Evolutionary conservation across 2,113 vertebrate species (phyloP).

Genomic region (Eurypyga helias): DNA sequence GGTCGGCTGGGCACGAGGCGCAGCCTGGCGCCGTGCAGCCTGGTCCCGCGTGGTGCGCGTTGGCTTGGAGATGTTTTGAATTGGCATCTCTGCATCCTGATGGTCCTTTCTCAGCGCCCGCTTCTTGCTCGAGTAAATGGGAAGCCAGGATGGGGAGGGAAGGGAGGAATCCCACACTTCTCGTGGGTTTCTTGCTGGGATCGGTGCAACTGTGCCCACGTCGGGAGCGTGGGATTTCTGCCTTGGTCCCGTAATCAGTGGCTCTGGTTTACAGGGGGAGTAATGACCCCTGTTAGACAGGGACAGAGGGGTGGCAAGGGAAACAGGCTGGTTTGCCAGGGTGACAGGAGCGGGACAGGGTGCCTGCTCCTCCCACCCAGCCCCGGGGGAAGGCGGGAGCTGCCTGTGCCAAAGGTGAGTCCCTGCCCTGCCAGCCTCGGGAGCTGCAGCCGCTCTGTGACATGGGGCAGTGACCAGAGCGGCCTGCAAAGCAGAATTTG

Average conservation of each 20-base stretch:
- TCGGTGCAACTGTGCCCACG: fast-evolving
- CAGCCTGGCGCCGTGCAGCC: background rate
- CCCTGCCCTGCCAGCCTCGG: background rate
- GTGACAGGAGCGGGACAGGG: background rate
- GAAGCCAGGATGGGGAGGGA: background rate
- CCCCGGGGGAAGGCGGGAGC: background rate
- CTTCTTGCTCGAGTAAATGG: background rate
- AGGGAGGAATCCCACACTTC: background rate
- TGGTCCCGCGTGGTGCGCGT: fast-evolving
- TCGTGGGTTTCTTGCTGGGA: background rate
- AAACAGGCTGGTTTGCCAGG: background rate
- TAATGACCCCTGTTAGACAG: background rate
- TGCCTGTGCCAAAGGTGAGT: background rate
- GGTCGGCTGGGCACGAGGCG: background rate
- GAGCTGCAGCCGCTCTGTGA: background rate
- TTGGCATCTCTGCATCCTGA: background rate
- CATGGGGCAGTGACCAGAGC: background rate
- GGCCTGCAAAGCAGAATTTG: background rate
- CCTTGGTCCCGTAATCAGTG: fast-evolving
- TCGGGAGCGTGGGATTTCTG: background rate
- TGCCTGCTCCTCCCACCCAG: background rate
- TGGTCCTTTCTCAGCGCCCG: fast-evolving
- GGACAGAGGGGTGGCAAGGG: background rate
- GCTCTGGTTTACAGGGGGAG: background rate
- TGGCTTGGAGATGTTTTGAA: background rate